These are phyloP conservation scores for Corythaeola cristata DNA, from an alignment of 2,113 vertebrate species.

Conservation along the genomic window DNA sequence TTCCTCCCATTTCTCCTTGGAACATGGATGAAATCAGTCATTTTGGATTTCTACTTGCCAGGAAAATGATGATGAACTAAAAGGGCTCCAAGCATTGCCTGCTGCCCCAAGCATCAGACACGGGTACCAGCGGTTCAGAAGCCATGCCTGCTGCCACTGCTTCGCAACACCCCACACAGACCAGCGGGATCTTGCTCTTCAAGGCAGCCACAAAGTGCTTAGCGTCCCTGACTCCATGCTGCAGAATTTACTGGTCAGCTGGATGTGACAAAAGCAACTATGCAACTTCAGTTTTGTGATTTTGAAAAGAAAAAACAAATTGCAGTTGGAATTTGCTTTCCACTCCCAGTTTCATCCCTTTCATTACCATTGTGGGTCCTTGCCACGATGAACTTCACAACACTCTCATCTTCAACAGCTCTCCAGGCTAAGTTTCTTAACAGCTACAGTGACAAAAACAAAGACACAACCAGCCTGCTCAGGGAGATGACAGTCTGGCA, in stretches of 20 bases:
- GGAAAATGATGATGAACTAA: not conserved
- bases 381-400: not conserved
- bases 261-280: fast-evolving
- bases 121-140: not conserved
- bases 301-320: not conserved
- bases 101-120: not conserved
- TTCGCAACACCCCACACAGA: not conserved
- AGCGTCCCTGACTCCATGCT: not conserved
- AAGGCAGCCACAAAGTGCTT: not conserved
- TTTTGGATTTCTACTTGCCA: not conserved
- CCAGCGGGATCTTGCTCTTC: not conserved
- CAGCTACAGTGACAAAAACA: not conserved
- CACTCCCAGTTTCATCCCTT: not conserved
- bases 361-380: not conserved
- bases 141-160: not conserved
- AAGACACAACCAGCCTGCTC: not conserved
- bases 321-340: not conserved
- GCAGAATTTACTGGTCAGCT: not conserved
- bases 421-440: not conserved
- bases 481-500: not conserved
- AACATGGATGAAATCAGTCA: not conserved
- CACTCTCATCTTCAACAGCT: not conserved
- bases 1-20: not conserved
- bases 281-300: not conserved
- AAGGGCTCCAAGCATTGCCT: not conserved